Evolutionary conservation across 2,888 invertebrate species (phyloP), one percentile per base, ranked within the genome.

Genomic region (Thera obeliscata): DNA sequence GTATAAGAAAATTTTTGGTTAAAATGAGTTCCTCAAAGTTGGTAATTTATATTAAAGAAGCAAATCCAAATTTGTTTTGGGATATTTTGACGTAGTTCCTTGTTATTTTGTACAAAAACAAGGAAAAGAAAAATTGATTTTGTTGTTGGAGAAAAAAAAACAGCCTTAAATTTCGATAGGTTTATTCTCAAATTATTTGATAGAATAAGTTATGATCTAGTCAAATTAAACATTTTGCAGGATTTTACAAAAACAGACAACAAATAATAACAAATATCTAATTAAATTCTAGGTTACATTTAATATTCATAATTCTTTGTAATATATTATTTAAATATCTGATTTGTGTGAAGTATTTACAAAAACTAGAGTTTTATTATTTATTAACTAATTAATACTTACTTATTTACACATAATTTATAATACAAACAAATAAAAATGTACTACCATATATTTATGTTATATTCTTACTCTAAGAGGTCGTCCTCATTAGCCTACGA

Each of bases 311-410:
- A 36, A 35, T n/a, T 55, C 9, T 36, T 36, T 36, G 4, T 35
- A 3, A 11, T 54, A 54, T 55, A n/a, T 36, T 52, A 52, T 52
- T 4, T 52, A 11, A 11, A 35, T 35, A 35, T 35, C 33, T 58
- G 35, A 59, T 49, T n/a, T 49, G 49, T 50, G 49, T 9, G 22
- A 22, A 22, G 22, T 59, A 59, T 59, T 59, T 59, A 59, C 59
- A 59, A 59, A 36, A 49, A 35, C 3, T 9, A 54, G 35, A 54
- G 35, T 5, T 9, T 55, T 55, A 33, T 3, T 8, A 7, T 52
- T 33, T 9, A 52, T 52, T 3, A 52, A 33, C 33, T 52, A 52
- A 2, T 8, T 52, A 33, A 22, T 33, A 9, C 1, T 50, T 50
- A 22, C 7, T 52, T 8, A 52, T 52, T 33, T 52, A 33, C 52